A percentile compares a stretch with the other conserved stretches of the same genome.
These are phyloP conservation scores for Cossypha niveicapilla DNA, from an alignment of 2,797 vertebrate species.

Conservation along the genomic window DNA sequence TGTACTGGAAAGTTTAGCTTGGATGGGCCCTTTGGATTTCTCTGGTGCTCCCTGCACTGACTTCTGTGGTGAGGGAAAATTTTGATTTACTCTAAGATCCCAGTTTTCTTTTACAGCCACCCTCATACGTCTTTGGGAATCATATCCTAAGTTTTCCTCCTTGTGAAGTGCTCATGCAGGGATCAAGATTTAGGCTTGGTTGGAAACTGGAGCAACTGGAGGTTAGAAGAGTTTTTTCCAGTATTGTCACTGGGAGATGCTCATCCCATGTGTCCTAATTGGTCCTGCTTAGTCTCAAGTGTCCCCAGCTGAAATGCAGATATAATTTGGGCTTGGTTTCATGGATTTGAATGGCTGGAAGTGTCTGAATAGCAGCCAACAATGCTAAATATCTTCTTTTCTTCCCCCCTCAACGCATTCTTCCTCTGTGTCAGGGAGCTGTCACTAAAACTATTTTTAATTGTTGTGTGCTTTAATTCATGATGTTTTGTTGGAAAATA, in stretches of 20 bases:
- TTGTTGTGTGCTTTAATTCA: neutral
- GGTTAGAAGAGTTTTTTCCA: neutral
- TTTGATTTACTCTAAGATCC: neutral
- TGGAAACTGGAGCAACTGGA: neutral
- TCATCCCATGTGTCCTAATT: neutral
- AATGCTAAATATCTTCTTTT: neutral
- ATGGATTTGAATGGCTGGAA: conserved; percentile 5
- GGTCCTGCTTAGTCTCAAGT: neutral
- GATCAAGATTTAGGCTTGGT: neutral
- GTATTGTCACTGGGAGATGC: neutral
- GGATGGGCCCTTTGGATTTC: neutral
- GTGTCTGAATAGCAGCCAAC: conserved; percentile 31
- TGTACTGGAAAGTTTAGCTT: conserved; percentile 23
- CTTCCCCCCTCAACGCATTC: neutral
- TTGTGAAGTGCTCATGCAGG: neutral
- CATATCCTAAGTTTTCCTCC: neutral
- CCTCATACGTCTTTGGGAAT: neutral
- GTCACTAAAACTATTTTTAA: conserved; percentile 50
- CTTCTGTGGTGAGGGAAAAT: neutral
- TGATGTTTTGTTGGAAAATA: conserved; percentile 42
- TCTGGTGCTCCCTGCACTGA: neutral
- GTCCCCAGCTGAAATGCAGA: conserved; percentile 17
- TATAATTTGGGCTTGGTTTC: neutral
- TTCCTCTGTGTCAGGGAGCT: conserved; percentile 17
- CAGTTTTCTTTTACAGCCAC: neutral